Evolutionary conservation across 2,888 invertebrate species (phyloP).

Genomic region (Branchinecta sandiegonensis): DNA sequence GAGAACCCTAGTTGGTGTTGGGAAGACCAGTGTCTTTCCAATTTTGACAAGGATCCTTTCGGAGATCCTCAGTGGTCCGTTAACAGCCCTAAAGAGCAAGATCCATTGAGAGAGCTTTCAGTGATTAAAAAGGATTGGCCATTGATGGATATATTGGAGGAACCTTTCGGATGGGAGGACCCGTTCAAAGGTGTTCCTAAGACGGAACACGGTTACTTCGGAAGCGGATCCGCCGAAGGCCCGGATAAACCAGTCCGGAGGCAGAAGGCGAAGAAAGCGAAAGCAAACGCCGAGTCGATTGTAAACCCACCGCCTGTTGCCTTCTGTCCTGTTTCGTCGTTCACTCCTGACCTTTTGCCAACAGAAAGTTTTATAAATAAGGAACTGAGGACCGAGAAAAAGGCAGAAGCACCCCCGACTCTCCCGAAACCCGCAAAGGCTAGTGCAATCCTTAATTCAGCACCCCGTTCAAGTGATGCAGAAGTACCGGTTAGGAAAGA

Average conservation of each 20-base stretch:
- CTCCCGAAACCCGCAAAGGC: too few relatives aligned
- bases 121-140: background rate
- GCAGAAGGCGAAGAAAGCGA: background rate
- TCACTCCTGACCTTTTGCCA: too few relatives aligned
- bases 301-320: too few relatives aligned
- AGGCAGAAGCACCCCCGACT: too few relatives aligned
- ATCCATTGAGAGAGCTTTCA: background rate
- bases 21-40: background rate
- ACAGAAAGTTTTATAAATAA: too few relatives aligned
- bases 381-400: too few relatives aligned
- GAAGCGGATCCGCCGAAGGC: background rate
- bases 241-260: constrained; percentile 6
- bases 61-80: constrained; percentile 17
- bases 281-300: background rate
- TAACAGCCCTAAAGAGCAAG: background rate
- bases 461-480: too few relatives aligned
- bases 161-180: background rate
- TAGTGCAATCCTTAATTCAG: too few relatives aligned
- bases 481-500: too few relatives aligned
- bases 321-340: too few relatives aligned
- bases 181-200: background rate
- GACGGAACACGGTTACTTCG: background rate
- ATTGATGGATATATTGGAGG: constrained; percentile 1
- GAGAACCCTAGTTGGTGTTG: constrained; percentile 21
- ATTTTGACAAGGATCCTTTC: constrained; percentile 19